A percentile compares a stretch with the other conserved stretches of the same genome.
Conservation (phyloP, 2,888 invertebrate species). For the Eudasyphora cyanicolor region DNA sequence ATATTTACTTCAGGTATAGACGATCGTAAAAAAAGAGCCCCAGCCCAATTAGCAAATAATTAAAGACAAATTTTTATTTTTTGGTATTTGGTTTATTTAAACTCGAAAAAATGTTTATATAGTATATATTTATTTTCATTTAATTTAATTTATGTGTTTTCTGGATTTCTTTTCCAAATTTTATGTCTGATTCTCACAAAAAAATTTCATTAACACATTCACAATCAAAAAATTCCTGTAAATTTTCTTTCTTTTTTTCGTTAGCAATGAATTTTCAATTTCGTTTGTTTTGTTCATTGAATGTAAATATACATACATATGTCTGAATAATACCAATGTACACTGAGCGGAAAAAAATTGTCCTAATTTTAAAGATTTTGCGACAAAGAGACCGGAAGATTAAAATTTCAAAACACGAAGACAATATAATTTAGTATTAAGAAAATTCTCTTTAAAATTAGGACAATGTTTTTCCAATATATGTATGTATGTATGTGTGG, state of each 20-base stretch:
- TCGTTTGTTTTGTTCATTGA: background rate
- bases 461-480: too few relatives aligned
- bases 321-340: background rate
- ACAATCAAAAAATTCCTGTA: conserved; percentile 64
- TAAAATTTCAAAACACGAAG: too few relatives aligned
- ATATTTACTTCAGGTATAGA: too few relatives aligned
- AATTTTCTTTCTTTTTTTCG: conserved; percentile 42
- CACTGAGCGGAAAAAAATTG: too few relatives aligned
- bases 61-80: conserved; percentile 57
- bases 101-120: conserved; percentile 54
- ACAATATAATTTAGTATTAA: too few relatives aligned
- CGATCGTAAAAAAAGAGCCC: too few relatives aligned
- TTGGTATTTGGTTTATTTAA: conserved; percentile 51
- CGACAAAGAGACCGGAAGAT: too few relatives aligned
- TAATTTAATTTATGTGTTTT: background rate
- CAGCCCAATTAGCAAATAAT: too few relatives aligned
- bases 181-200: conserved; percentile 36
- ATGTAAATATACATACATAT: background rate
- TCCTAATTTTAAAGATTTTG: too few relatives aligned
- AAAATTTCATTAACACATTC: conserved; percentile 53
- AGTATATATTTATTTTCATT: conserved; percentile 35
- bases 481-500: too few relatives aligned
- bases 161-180: conserved; percentile 25
- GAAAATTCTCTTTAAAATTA: too few relatives aligned
- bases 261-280: conserved; percentile 36